Base-by-base conservation (phyloP, 92 coral and sea anemone genomes). In the Montipora capitata region DNA sequence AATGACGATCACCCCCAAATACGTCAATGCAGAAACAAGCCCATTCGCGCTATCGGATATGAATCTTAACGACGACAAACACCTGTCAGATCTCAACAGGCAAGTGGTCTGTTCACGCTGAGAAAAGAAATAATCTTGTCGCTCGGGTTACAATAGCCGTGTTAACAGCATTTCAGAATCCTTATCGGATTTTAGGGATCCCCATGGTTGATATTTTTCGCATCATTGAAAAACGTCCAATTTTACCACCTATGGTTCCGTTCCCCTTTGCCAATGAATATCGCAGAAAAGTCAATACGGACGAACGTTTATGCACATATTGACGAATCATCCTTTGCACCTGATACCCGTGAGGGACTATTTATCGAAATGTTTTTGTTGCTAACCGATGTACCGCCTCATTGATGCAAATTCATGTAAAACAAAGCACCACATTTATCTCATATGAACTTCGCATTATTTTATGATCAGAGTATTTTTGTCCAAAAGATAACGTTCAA, bases 41-140 rank as follows among this genome's bases (percentile, higher is more conserved):
- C 16, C 51, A 15, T 41, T 10, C 4, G 40, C 40, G 5, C 5
- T 80, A 49, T 49, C 64, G 85, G 85, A 80, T 80, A 80, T 68
- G 52, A 35, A 65, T 68, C 51, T 80, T 44, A 44, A 0, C 45
- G 13, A 3, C 39, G 76, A 80, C 39, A 0, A 74, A 7, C 85
- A 80, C 66, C 85, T 67, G 85, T 17, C 76, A 9, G 2, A 44
- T 13, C 5, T 39, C 49, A 5, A 51, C 0, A n/a, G 40, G 76
- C 67, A 80, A 63, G 76, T 80, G 76, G 41, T 15, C 7, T 11
- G 13, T 13, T 48, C 13, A 6, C 7, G 14, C 3, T 13, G 41
- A 0, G 39, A 73, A 48, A 73, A 49, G 52, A 48, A 49, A 48
- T 2, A 40, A 9, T 9, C 14, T 8, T 9, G 18, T 16, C 1